phyloP scores from a whole-genome alignment of 2,888 invertebrate genomes.

The Ganaspis brasiliensis region DNA sequence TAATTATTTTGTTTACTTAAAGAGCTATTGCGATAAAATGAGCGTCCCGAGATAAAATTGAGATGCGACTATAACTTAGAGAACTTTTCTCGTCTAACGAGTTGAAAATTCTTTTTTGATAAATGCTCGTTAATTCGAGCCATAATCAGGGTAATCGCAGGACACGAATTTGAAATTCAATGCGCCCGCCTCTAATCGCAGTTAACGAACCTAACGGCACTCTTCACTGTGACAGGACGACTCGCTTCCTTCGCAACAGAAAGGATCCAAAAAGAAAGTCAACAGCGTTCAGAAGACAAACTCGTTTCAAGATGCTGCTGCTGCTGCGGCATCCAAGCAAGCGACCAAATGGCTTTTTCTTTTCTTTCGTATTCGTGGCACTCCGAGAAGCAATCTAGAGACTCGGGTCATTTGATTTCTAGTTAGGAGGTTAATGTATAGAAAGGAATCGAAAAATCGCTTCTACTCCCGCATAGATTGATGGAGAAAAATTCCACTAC shows the following conservation, averaged over 20 bases:
- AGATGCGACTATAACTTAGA: not conserved
- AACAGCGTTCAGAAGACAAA: constrained; percentile 22
- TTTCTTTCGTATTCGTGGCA: constrained; percentile 1
- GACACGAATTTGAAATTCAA: constrained; percentile 41
- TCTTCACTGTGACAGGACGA: constrained; percentile 36
- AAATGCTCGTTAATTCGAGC: constrained; percentile 13
- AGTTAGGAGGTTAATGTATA: not conserved
- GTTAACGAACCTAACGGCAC: constrained; percentile 43
- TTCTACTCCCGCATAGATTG: not conserved
- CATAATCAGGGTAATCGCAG: constrained; percentile 31
- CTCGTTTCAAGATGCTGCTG: constrained; percentile 31
- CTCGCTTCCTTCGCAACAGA: constrained; percentile 24
- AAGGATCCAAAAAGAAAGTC: constrained; percentile 33
- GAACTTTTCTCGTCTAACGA: constrained; percentile 12
- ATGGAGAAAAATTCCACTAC: not conserved
- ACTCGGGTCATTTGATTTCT: constrained; percentile 9
- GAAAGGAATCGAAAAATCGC: not conserved
- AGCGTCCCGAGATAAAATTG: constrained; percentile 13
- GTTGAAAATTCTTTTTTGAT: constrained; percentile 19
- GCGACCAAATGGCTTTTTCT: constrained; percentile 14
- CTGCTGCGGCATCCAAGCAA: constrained; percentile 25
- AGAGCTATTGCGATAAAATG: constrained; percentile 13
- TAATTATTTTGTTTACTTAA: constrained; percentile 22
- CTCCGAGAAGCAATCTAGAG: not conserved
- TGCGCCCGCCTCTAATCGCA: constrained; percentile 35